Conservation (phyloP, 2,797 vertebrate genomes). For the Buphagus erythrorhynchus region DNA sequence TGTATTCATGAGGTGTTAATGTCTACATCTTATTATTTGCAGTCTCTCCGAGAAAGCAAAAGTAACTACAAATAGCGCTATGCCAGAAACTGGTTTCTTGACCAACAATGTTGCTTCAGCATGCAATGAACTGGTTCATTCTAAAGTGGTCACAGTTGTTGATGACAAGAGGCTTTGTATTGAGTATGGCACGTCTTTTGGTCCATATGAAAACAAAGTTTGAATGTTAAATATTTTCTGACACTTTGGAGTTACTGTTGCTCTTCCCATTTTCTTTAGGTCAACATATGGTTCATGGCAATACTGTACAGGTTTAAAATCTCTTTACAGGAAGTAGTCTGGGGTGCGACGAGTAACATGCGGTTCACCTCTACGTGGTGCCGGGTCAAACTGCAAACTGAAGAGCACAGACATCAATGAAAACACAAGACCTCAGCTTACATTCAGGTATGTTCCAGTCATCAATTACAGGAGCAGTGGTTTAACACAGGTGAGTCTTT, state of each 20-base stretch:
- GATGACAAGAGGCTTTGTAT: conserved; percentile 86
- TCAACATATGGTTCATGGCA: conserved; percentile 85
- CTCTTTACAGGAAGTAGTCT: conserved; percentile 96
- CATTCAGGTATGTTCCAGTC: fast-evolving
- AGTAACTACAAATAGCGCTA: conserved; percentile 89
- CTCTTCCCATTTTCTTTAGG: conserved; percentile 81
- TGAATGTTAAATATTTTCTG: conserved; percentile 85
- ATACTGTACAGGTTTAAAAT: conserved; percentile 87
- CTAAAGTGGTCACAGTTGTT: conserved; percentile 84
- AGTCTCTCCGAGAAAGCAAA: conserved; percentile 87
- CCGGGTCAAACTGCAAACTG: conserved; percentile 98
- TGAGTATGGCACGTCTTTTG: conserved; percentile 94
- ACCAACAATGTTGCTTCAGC: conserved; percentile 87
- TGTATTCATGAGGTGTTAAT: conserved; percentile 86
- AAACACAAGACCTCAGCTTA: neutral
- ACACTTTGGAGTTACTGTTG: conserved; percentile 86
- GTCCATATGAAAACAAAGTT: conserved; percentile 86
- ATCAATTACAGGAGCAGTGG: neutral
- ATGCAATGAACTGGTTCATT: conserved; percentile 90
- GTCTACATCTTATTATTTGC: conserved; percentile 84
- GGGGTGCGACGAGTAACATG: conserved; percentile 96
- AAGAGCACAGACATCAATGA: neutral
- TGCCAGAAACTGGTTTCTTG: conserved; percentile 84
- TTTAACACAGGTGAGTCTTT: neutral
- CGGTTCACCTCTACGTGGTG: conserved; percentile 94